Evolutionary conservation across 2,113 vertebrate genomes (phyloP), one percentile per base, ranked within the genome.

Genomic region (Lota lota): DNA sequence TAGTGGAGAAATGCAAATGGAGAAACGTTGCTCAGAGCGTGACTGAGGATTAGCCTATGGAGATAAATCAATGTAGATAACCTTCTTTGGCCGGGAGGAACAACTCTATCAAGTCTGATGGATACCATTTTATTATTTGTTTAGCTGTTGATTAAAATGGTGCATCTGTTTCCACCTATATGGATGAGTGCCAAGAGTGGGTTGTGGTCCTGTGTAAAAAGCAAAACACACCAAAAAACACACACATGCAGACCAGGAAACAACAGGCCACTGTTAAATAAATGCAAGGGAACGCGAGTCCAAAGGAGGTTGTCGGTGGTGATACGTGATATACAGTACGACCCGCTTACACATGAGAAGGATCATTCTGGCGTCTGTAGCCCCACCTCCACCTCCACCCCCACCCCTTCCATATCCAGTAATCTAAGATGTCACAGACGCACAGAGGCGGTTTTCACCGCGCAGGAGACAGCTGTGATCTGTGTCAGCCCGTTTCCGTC

Each of bases 401-500:
- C 16, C 40, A 47, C 40, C 40, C 40, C 40, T 47, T 14, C 40
- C 40, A 14, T 47, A 47, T 47, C 40, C 79, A 72, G 83, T 79
- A 70, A 85, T 90, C 86, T 88, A 51, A 83, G 80, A 86, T 88
- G 87, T 89, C 82, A 85, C 69, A 58, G 74, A 74, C 16, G 53
- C 53, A n/a, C 82, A 69, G 81, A 71, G 80, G 83, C 77, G n/a
- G 78, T 47, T 47, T 47, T 47, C 69, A 74, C 82, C 72, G 78
- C 76, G 81, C 56, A 71, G 68, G 76, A 87, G 84, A 78, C 82
- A 85, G 88, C 81, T 74, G 76, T 81, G 87, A 87, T 87, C 88
- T 84, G 85, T 88, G 88, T 91, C 87, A 87, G 83, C 65, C 78
- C 61, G 77, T 90, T 89, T 90, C 85, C 84, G 33, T 88, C 91